These are phyloP conservation scores for Anarrhichthys ocellatus DNA, from an alignment of 2,113 vertebrate species.

Conservation along the genomic window DNA sequence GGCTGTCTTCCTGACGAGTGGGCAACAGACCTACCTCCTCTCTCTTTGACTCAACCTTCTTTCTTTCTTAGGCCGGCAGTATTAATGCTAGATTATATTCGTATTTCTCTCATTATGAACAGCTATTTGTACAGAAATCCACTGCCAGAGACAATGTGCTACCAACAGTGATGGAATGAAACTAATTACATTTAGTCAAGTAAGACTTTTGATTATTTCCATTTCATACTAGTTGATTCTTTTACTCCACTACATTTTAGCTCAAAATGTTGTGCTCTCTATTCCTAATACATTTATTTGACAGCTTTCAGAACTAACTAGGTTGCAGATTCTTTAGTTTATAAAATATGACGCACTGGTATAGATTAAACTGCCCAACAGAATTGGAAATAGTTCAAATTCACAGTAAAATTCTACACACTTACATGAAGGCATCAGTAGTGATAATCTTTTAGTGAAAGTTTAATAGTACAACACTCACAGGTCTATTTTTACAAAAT, in stretches of 20 bases:
- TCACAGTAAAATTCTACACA: not conserved
- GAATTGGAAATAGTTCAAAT: not conserved
- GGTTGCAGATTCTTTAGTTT: not conserved
- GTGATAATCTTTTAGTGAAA: not conserved
- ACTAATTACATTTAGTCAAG: not conserved
- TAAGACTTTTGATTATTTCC: not conserved
- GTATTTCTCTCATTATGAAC: not conserved
- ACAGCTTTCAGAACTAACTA: not conserved
- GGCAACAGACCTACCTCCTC: constrained; percentile 15
- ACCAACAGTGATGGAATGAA: not conserved
- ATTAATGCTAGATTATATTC: not conserved
- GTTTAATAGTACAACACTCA: not conserved
- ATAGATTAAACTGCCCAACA: not conserved
- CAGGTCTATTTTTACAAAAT: not conserved
- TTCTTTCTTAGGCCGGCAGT: not conserved
- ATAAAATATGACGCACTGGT: not conserved
- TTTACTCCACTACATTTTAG: not conserved
- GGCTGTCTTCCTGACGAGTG: constrained; percentile 40
- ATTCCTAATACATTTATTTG: not conserved
- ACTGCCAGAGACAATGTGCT: not conserved
- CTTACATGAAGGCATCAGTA: not conserved
- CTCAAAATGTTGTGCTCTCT: not conserved
- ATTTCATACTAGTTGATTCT: not conserved
- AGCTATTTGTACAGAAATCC: not conserved
- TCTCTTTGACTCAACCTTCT: constrained; percentile 1